A percentile compares a stretch with the other conserved stretches of the same genome.
These are phyloP conservation scores for Melanargia galathea DNA, from an alignment of 2,888 invertebrate species.

Conservation along the genomic window DNA sequence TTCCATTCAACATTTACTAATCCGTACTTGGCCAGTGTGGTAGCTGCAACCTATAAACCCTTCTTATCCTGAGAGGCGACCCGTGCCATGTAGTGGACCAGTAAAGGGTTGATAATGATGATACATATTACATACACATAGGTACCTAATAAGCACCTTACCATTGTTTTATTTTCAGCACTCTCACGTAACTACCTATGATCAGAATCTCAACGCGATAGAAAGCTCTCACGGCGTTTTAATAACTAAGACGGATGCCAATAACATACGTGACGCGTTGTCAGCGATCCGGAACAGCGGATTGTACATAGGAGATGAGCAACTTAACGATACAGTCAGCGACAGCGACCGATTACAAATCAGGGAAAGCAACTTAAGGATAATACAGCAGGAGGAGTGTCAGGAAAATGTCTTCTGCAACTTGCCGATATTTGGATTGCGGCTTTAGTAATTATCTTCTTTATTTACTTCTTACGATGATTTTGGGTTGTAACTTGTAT, in stretches of 20 bases:
- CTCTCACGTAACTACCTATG: conserved; percentile 57
- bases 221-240: conserved; percentile 56
- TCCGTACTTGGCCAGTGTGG: too few species aligned
- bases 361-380: conserved; percentile 7
- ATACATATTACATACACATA: too few species aligned
- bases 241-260: conserved; percentile 60
- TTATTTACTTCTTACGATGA: too few species aligned
- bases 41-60: too few species aligned
- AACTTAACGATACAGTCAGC: not conserved
- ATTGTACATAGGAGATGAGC: conserved; percentile 27
- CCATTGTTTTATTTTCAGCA: conserved; percentile 51
- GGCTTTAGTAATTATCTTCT: conserved; percentile 44
- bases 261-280: conserved; percentile 46
- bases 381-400: conserved; percentile 56
- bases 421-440: conserved; percentile 75
- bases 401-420: conserved; percentile 69
- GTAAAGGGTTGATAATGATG: too few species aligned
- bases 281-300: conserved; percentile 39
- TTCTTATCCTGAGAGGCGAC: too few species aligned
- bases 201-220: conserved; percentile 39
- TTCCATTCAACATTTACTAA: too few species aligned
- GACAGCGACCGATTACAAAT: not conserved
- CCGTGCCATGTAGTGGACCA: too few species aligned
- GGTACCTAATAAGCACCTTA: not conserved
- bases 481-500: too few species aligned